These are phyloP conservation scores for Eumerus sabulonum DNA, from an alignment of 2,888 invertebrate genomes.

Conservation along the genomic window DNA sequence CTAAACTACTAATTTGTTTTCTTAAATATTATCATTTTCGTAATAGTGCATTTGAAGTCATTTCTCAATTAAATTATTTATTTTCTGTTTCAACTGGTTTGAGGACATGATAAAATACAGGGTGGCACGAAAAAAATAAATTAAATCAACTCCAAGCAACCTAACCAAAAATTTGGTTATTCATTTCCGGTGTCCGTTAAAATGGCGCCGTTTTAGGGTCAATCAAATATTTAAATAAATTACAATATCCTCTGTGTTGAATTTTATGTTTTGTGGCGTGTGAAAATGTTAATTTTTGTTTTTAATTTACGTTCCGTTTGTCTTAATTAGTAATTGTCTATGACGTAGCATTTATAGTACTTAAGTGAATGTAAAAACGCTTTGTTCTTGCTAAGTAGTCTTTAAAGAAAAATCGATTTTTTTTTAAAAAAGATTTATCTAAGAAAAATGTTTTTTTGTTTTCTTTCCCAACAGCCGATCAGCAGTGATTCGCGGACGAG, in stretches of 20 bases:
- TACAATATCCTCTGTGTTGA: slow-evolving; percentile 75
- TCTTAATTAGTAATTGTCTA: slow-evolving; percentile 54
- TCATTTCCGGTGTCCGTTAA: slow-evolving; percentile 20
- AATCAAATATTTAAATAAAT: slow-evolving; percentile 22
- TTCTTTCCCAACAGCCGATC: slow-evolving; percentile 86
- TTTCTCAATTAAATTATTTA: slow-evolving; percentile 25
- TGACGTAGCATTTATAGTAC: slow-evolving; percentile 29
- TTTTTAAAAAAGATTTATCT: neutral
- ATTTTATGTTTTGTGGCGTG: slow-evolving; percentile 77
- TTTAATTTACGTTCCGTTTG: slow-evolving; percentile 35
- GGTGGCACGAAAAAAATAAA: slow-evolving; percentile 4
- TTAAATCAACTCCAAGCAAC: slow-evolving; percentile 59
- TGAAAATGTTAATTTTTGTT: slow-evolving; percentile 73
- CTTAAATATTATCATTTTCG: slow-evolving; percentile 28
- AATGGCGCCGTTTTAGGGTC: slow-evolving; percentile 39
- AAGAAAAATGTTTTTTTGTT: slow-evolving; percentile 30
- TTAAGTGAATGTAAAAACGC: slow-evolving; percentile 48
- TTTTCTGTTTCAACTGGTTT: neutral
- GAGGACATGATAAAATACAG: slow-evolving; percentile 23
- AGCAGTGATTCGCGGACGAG: slow-evolving; percentile 97
- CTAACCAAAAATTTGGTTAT: slow-evolving; percentile 56
- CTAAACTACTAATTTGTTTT: slow-evolving; percentile 26
- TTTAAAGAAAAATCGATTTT: neutral
- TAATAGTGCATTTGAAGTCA: slow-evolving; percentile 55
- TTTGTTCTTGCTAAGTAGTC: slow-evolving; percentile 55